Percentiles rank a stretch among this genome's conserved stretches.
phyloP scores from a whole-genome alignment of 2,888 invertebrate genomes.

The Girardia tigrina region DNA sequence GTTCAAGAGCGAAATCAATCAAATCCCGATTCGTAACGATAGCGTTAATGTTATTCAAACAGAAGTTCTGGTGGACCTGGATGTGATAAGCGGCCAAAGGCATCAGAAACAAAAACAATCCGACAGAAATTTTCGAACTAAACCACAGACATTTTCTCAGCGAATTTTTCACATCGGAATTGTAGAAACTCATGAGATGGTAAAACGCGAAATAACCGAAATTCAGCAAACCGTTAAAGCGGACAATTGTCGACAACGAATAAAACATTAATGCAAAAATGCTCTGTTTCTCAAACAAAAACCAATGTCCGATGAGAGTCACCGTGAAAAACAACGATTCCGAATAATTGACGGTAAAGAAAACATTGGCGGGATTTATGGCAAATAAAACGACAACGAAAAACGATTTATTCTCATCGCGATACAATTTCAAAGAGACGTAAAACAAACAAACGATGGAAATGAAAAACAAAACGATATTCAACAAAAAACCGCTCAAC shows the following conservation, averaged over 20 bases:
- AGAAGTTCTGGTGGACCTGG: constrained; percentile 47
- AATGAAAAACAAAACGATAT: constrained; percentile 53
- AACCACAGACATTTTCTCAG: not conserved
- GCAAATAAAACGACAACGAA: constrained; percentile 69
- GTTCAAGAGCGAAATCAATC: not conserved
- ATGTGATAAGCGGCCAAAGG: constrained; percentile 55
- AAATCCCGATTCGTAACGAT: not conserved
- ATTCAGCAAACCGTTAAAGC: constrained; percentile 51
- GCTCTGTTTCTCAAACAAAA: constrained; percentile 38
- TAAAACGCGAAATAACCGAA: constrained; percentile 30
- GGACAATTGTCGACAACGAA: constrained; percentile 40
- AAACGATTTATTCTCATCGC: constrained; percentile 62
- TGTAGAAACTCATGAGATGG: not conserved
- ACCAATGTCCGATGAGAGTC: constrained; percentile 54
- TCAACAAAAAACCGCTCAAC: constrained; percentile 60
- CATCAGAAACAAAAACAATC: constrained; percentile 38
- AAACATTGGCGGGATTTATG: constrained; percentile 84
- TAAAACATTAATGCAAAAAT: constrained; percentile 40
- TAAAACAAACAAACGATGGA: constrained; percentile 39
- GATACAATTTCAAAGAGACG: constrained; percentile 53
- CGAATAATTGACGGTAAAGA: constrained; percentile 81
- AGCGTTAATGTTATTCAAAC: constrained; percentile 39
- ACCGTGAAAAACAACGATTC: constrained; percentile 72
- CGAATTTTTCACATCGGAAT: not conserved
- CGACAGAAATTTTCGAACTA: constrained; percentile 37